phyloP scores from a whole-genome alignment of 1,140 invertebrate genomes.

The Ceratoteleas bidentatus region DNA sequence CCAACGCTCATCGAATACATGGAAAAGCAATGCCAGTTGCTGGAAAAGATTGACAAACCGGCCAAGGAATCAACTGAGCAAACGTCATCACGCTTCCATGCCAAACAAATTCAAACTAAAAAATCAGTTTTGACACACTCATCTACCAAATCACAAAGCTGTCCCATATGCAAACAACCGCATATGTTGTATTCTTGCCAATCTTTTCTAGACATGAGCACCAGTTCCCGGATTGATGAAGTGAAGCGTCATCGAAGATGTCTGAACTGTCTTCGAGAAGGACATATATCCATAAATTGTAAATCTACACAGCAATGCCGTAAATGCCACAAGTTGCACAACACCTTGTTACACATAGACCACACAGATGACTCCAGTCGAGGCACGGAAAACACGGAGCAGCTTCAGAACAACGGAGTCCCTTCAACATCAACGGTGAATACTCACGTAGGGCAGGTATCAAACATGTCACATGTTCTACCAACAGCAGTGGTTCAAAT shows the following conservation, averaged over 20 bases:
- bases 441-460: neutral
- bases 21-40: conserved; percentile 27
- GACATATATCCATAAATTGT: neutral
- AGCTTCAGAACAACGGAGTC: neutral
- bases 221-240: conserved; percentile 7
- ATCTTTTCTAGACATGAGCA: conserved; percentile 17
- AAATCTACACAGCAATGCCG: neutral
- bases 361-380: neutral
- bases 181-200: conserved; percentile 37
- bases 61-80: conserved; percentile 6
- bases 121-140: conserved; percentile 11
- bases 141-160: neutral
- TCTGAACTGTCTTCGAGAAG: neutral
- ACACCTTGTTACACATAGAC: conserved; percentile 5
- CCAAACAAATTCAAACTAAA: conserved; percentile 5
- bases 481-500: conserved; percentile 52
- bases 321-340: conserved; percentile 13
- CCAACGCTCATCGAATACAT: conserved; percentile 24
- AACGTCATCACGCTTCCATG: neutral
- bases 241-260: conserved; percentile 10
- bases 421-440: neutral
- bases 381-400: neutral
- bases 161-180: conserved; percentile 23
- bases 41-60: conserved; percentile 23
- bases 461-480: conserved; percentile 18